Evolutionary conservation across 2,888 invertebrate genomes (phyloP).

Genomic region (Vesta saturnalis): DNA sequence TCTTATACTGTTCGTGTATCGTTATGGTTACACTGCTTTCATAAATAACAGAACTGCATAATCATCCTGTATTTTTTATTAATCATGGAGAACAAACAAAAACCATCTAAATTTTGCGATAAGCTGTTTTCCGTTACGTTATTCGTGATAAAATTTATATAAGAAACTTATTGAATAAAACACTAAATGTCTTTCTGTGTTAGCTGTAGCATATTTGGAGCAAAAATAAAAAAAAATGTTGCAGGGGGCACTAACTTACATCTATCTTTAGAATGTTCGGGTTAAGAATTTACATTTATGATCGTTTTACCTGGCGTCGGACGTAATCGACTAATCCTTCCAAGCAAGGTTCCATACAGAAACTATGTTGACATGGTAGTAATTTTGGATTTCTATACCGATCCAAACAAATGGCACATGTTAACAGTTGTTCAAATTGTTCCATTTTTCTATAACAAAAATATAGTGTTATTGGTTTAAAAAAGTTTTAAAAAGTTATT

Average conservation of each 20-base stretch:
- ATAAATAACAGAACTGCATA: too few species aligned
- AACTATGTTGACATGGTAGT: constrained; percentile 99
- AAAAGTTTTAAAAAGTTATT: not conserved
- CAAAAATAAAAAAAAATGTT: not conserved
- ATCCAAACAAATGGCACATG: constrained; percentile 98
- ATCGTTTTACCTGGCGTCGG: constrained; percentile 79
- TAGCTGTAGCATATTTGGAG: not conserved
- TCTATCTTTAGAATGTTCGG: constrained; percentile 29
- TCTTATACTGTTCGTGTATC: too few species aligned
- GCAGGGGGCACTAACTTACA: constrained; percentile 9
- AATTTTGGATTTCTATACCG: constrained; percentile 97
- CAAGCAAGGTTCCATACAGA: constrained; percentile 99
- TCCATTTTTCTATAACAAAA: constrained; percentile 70
- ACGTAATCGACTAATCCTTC: constrained; percentile 97
- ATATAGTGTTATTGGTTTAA: not conserved
- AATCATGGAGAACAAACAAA: too few species aligned
- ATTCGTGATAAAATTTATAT: too few species aligned
- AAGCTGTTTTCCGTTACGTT: too few species aligned
- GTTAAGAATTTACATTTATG: constrained; percentile 23
- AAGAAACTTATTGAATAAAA: too few species aligned
- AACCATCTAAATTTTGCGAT: too few species aligned
- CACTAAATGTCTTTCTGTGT: too few species aligned
- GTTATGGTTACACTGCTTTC: too few species aligned
- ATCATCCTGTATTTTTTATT: too few species aligned
- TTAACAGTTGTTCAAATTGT: constrained; percentile 96